Base-by-base conservation (phyloP, 2,797 vertebrate genomes). In the Xiphorhynchus erythropygius region DNA sequence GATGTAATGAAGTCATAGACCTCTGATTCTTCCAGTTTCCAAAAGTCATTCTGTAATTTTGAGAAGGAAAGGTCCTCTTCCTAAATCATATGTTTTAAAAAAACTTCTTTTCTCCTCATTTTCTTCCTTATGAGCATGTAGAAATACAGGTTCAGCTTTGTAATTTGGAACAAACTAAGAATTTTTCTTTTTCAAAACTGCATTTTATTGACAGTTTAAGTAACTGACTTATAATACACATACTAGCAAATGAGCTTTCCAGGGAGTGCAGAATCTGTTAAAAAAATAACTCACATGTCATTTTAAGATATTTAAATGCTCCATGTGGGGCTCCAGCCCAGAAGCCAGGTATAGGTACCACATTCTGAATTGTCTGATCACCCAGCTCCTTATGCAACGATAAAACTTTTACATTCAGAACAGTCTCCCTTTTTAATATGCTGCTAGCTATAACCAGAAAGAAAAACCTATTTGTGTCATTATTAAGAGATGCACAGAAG, bases 241-340 rank as follows among this genome's bases (percentile, higher is more conserved):
- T 76, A 27, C 16, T 25, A 42, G 5, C 30, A 79, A 56, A 27
- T 0, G 3, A 53, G 18, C 9, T 47, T 75, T 47, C 28, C 25
- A 39, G 10, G 9, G 5, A 60, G 21, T 19, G 30, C 6, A 49
- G 46, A 18, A 42, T 27, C 28, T 64, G 33, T 42, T 42, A 37
- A 84, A 68, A 41, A 24, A 24, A 21, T 9, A 52, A 41, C 21
- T 63, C 15, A 37, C 2, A 6, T 77, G 18, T 2, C 1, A 46
- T 83, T 79, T 77, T 23, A 65, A 37, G 18, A 53, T 46, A 55
- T 23, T 59, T 53, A 50, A 27, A 16, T 64, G 27, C 5, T 35
- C 16, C 12, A 33, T 0, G 0, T 18, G 12, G 19, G 57, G 4
- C 9, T 79, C 8, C 18, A 68, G 7, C 16, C n/a, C 56, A 23